Evolutionary conservation across 2,888 invertebrate species (phyloP).

Genomic region (Argynnis bischoffii): DNA sequence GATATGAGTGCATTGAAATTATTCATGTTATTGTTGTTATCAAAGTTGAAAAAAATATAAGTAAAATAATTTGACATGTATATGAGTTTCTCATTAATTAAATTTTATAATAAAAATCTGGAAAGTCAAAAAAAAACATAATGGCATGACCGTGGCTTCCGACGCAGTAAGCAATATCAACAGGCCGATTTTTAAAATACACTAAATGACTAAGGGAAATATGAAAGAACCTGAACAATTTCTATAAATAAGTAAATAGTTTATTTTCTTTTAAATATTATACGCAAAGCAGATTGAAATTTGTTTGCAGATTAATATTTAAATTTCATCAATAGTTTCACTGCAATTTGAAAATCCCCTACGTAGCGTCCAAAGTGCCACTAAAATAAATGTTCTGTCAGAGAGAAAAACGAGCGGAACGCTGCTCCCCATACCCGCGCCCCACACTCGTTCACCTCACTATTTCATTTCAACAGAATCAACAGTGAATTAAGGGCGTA

Average conservation of each 20-base stretch:
- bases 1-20: no score
- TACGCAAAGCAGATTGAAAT: conserved; percentile 5
- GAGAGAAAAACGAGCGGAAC: conserved; percentile 77
- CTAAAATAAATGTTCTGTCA: conserved; percentile 80
- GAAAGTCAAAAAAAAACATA: no score
- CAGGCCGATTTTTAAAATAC: no score
- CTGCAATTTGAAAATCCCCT: conserved; percentile 73
- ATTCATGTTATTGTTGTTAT: no score
- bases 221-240: no score
- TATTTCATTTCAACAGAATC: conserved; percentile 58
- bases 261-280: not conserved
- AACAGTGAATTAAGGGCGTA: conserved; percentile 50
- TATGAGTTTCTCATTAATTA: no score
- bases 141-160: no score
- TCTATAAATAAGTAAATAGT: not conserved
- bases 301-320: conserved; percentile 49
- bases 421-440: conserved; percentile 50
- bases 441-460: conserved; percentile 44
- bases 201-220: no score
- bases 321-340: conserved; percentile 59
- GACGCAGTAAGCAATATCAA: no score
- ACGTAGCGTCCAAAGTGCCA: conserved; percentile 69
- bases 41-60: no score
- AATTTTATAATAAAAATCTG: no score
- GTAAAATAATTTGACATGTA: no score